Percentiles rank a stretch among this genome's conserved stretches.
Evolutionary conservation across 1,140 invertebrate species (phyloP).

Genomic region (Dreissena rostriformis): DNA sequence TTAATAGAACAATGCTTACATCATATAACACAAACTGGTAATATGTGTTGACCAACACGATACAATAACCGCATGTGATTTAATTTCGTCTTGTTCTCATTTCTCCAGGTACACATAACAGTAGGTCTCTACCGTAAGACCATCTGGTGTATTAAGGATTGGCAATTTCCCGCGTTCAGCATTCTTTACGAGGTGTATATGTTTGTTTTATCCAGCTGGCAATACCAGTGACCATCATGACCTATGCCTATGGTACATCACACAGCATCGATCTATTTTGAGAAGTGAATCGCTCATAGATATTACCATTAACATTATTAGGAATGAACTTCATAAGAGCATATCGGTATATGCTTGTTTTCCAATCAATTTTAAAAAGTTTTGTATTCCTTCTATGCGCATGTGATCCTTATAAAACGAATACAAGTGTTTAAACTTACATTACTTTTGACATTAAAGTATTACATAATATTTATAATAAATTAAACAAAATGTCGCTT

Average conservation of each 20-base stretch:
- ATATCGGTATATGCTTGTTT: not conserved
- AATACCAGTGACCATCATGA: conserved; percentile 86
- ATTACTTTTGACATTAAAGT: no score
- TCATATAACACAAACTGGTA: no score
- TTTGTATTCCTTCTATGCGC: no score
- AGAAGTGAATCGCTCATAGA: conserved; percentile 60
- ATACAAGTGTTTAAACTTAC: no score
- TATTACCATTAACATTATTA: not conserved
- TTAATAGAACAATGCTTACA: no score
- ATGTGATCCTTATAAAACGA: no score
- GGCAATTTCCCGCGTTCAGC: conserved; percentile 82
- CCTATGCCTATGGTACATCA: conserved; percentile 85
- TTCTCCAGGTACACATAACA: conserved; percentile 83
- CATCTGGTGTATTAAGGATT: conserved; percentile 86
- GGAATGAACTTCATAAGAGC: not conserved
- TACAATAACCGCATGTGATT: no score
- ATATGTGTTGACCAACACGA: no score
- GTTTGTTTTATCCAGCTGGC: conserved; percentile 86
- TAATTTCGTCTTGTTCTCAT: no score
- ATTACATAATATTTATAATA: no score
- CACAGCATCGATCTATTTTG: conserved; percentile 64
- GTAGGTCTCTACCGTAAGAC: conserved; percentile 83
- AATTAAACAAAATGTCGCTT: no score
- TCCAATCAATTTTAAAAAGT: no score
- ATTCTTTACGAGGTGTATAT: conserved; percentile 87